phyloP scores from a whole-genome alignment of 2,113 vertebrate species.

The Oreochromis spilurus region DNA sequence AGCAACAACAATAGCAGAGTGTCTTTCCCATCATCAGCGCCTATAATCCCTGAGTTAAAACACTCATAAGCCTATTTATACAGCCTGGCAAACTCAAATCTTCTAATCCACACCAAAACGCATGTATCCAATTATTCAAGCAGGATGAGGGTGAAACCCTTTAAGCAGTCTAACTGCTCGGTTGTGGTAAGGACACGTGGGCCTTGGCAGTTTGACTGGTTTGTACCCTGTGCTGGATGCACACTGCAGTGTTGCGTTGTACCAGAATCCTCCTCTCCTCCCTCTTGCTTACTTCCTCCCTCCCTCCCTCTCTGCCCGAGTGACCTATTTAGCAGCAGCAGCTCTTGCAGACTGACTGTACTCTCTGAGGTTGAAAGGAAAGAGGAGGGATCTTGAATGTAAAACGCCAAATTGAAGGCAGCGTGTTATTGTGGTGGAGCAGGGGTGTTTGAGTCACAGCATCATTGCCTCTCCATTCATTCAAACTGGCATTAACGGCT shows the following conservation, averaged over 20 bases:
- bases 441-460: background rate
- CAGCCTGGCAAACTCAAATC: conserved; percentile 4
- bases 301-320: conserved; percentile 47
- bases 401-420: background rate
- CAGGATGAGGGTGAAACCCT: background rate
- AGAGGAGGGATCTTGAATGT: conserved; percentile 17
- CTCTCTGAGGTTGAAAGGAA: conserved; percentile 1
- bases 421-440: conserved; percentile 10
- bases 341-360: conserved; percentile 33
- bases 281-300: background rate
- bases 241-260: conserved; percentile 28
- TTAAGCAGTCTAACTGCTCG: background rate
- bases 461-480: conserved; percentile 1
- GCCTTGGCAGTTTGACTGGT: background rate
- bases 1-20: background rate
- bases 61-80: background rate
- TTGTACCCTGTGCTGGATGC: conserved; percentile 2
- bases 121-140: conserved; percentile 22
- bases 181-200: background rate
- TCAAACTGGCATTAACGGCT: background rate
- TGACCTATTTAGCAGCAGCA: conserved; percentile 71
- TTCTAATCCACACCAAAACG: conserved; percentile 4
- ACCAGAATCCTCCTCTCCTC: conserved; percentile 30
- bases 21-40: background rate
- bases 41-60: conserved; percentile 22